Evolutionary conservation across 1,140 invertebrate genomes (phyloP).

Genomic region (Achatina immaculata): DNA sequence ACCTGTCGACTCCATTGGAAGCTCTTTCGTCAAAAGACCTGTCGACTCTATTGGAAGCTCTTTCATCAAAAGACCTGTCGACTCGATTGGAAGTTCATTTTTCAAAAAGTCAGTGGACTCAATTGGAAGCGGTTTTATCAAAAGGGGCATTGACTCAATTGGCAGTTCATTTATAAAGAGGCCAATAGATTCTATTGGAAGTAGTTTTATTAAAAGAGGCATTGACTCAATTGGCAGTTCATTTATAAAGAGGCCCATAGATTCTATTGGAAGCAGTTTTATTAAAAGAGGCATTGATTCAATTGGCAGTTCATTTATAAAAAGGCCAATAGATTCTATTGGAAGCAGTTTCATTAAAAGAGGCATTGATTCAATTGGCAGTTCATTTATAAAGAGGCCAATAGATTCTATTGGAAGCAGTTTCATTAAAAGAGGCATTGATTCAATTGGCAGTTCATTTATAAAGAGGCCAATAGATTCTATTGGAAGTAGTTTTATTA

Average conservation of each 20-base stretch:
- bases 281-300: background rate
- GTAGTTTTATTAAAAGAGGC: background rate
- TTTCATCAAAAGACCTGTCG: background rate
- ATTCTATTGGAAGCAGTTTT: background rate
- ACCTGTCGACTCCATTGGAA: background rate
- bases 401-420: background rate
- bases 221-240: background rate
- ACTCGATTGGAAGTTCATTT: conserved; percentile 1
- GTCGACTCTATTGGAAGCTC: background rate
- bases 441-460: background rate
- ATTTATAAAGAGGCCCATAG: background rate
- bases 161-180: background rate
- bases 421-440: background rate
- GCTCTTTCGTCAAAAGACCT: background rate
- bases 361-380: background rate
- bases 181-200: conserved; percentile 1
- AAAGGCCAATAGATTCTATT: background rate
- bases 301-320: conserved; percentile 2
- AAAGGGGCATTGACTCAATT: background rate
- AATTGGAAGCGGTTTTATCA: background rate
- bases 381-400: conserved; percentile 4
- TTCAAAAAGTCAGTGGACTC: background rate
- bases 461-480: conserved; percentile 7
- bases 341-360: background rate
- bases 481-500: conserved; percentile 1